phyloP scores from a whole-genome alignment of 2,797 vertebrate genomes.

The Rallus crepitans region DNA sequence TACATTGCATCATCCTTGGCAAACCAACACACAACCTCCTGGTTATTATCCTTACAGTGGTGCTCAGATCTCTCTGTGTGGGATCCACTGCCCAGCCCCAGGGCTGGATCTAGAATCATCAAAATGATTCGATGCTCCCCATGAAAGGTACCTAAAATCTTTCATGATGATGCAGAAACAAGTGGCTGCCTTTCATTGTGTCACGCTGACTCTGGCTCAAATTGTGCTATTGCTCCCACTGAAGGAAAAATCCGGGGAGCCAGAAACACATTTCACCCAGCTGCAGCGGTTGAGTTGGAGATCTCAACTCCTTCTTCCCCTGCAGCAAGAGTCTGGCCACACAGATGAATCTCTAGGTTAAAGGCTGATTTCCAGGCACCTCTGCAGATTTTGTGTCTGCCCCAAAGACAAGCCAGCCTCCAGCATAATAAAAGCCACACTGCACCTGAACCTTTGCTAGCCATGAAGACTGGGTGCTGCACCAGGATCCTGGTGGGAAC shows the following conservation, averaged over 20 bases:
- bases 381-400: background rate
- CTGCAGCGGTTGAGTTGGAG: background rate
- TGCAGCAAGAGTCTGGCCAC: background rate
- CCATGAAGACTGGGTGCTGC: background rate
- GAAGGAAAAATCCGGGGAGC: background rate
- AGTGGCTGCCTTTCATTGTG: background rate
- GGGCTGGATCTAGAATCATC: background rate
- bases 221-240: background rate
- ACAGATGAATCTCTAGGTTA: background rate
- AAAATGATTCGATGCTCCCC: fast-evolving
- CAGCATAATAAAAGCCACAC: background rate
- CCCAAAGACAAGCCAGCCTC: background rate
- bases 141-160: background rate
- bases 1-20: background rate
- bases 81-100: background rate
- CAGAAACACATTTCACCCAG: background rate
- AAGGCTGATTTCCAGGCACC: background rate
- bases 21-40: background rate
- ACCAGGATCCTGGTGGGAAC: background rate
- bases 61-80: fast-evolving
- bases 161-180: background rate
- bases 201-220: background rate
- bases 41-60: background rate
- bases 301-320: background rate
- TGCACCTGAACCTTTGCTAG: background rate